phyloP scores from a whole-genome alignment of 2,113 vertebrate genomes.

The Psilopsiagon aurifrons region DNA sequence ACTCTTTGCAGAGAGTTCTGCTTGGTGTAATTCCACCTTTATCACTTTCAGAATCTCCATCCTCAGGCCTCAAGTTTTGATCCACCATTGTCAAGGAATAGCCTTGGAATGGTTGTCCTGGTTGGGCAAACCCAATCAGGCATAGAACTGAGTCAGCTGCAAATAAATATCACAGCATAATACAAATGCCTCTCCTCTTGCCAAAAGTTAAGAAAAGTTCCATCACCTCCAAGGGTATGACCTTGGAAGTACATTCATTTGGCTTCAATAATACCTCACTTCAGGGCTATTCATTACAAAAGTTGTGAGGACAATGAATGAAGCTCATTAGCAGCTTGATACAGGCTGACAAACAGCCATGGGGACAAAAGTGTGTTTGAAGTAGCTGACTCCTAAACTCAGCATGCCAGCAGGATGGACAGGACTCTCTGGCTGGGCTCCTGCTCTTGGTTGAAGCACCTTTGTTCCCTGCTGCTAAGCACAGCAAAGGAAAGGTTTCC shows the following conservation, averaged over 20 bases:
- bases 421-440: neutral
- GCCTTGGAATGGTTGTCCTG: neutral
- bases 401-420: neutral
- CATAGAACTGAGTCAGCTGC: neutral
- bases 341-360: neutral
- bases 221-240: neutral
- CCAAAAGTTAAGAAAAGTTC: neutral
- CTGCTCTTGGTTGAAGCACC: neutral
- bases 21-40: neutral
- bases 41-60: neutral
- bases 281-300: neutral
- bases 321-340: slow-evolving; percentile 1
- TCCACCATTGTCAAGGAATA: neutral
- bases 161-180: neutral
- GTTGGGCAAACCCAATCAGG: neutral
- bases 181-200: neutral
- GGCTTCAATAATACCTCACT: neutral
- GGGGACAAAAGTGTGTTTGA: neutral
- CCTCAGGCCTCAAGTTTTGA: neutral
- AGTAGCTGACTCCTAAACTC: neutral
- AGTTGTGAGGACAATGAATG: neutral
- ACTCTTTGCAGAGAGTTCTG: neutral
- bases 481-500: neutral
- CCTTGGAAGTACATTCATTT: neutral
- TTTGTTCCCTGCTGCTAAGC: neutral